Base-by-base conservation (phyloP, 1,140 invertebrate species). In the Triops longicaudatus region DNA sequence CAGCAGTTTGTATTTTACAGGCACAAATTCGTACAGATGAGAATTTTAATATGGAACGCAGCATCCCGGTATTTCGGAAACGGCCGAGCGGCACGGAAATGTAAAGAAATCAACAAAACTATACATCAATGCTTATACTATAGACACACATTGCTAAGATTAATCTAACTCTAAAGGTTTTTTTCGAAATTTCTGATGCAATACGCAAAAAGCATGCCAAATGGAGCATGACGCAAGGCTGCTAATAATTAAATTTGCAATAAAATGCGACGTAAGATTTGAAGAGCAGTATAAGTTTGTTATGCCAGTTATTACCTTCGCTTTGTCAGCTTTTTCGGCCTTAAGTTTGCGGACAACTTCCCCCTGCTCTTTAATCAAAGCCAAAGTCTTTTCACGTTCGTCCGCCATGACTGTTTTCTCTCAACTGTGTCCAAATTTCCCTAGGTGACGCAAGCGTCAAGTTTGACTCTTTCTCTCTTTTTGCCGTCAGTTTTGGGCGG, bases 271-370 rank as follows among this genome's bases (percentile, higher is more conserved):
- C 80, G 77, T 50, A 74, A 83, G 81, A 81, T 81, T 26, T 42
- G 7, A 76, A 12, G 31, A 76, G 26, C 26, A 31, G 31, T 73
- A 37, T 72, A 41, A 41, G 78, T 75, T 44, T 63, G 76, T 72
- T 26, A 14, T 76, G 4, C 78, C 22, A 26, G 71, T 76, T 84
- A 81, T 85, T 84, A 92, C 91, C 88, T 89, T 88, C 79, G 88
- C 87, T 83, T 86, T 88, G 42, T 89, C 88, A 82, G 92, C 91
- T 84, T 94, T 93, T 14, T 89, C 87, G 79, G 89, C 85, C 86
- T 95, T 95, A 77, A 95, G 85, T 85, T 91, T 90, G 82, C 93
- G 85, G 11, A 95, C 93, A 79, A 93, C 81, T 84, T 94, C 91
- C 78, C 92, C 90, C 85, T 95, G 93, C 80, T 87, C 84, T 86